Percentiles rank a stretch among this genome's conserved stretches.
phyloP scores from a whole-genome alignment of 2,888 invertebrate genomes.

The Netelia melanura region DNA sequence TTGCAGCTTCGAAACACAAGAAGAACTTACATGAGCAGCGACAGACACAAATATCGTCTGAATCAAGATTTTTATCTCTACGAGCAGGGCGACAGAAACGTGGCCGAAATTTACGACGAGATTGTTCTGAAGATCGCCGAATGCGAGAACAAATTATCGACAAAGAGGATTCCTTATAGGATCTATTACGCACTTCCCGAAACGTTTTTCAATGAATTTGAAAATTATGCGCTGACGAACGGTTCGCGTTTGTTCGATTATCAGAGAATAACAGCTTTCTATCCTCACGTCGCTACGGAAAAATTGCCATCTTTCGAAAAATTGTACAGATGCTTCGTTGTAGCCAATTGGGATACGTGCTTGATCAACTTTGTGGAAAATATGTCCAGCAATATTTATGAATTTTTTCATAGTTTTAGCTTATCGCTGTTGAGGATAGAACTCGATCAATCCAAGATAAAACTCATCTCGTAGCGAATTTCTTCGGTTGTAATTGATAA shows the following conservation, averaged over 20 bases:
- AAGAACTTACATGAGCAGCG: constrained; percentile 86
- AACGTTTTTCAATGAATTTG: constrained; percentile 88
- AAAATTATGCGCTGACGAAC: constrained; percentile 78
- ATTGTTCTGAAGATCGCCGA: constrained; percentile 87
- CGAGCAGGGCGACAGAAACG: constrained; percentile 89
- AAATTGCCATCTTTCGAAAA: constrained; percentile 87
- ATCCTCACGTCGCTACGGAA: constrained; percentile 92
- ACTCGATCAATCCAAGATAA: constrained; percentile 58
- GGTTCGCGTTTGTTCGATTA: constrained; percentile 85
- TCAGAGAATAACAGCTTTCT: constrained; percentile 87
- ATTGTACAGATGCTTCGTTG: constrained; percentile 81
- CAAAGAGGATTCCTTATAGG: constrained; percentile 87
- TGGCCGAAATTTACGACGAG: constrained; percentile 86
- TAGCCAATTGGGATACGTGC: constrained; percentile 71
- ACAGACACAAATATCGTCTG: constrained; percentile 88
- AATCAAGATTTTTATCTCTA: constrained; percentile 89
- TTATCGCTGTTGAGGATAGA: constrained; percentile 86
- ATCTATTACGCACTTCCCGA: constrained; percentile 90
- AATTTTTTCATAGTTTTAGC: constrained; percentile 85
- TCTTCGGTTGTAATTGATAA: no score
- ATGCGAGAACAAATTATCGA: constrained; percentile 86
- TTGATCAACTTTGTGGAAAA: constrained; percentile 79
- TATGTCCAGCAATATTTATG: constrained; percentile 83
- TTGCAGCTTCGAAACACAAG: constrained; percentile 89
- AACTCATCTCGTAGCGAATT: constrained; percentile 55